Evolutionary conservation across 2,888 invertebrate species (phyloP), one percentile per base, ranked within the genome.

Genomic region (Callimorpha dominula): DNA sequence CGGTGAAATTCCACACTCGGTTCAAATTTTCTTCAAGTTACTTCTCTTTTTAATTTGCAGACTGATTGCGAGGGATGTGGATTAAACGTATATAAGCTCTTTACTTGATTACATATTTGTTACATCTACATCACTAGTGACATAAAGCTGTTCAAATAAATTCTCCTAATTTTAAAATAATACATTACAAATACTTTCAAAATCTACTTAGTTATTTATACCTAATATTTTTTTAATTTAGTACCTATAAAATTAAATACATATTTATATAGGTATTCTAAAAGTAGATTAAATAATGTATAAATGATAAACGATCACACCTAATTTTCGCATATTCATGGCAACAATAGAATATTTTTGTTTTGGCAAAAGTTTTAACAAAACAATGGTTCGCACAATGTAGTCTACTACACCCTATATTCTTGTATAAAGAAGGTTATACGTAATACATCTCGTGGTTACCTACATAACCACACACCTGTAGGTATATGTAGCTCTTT

Each of bases 1-100:
- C 88, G 87, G 85, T 81, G 78, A 87, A 88, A 88, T 88, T 88
- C 87, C 82, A 86, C 87, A 86, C 87, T 88, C 85, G 81, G 82
- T 89, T 86, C 80, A 85, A 86, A 87, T 89, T 89, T 87, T 85
- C 84, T 87, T 85, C 75, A 72, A 82, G 72, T 81, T 78, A 80
- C 81, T 82, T 83, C 77, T 82, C 80, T 82, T 86, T 88, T 88
- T 88, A 85, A 87, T 86, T 88, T 77, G 71, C 73, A 73, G 75
- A 75, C 83, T 86, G 85, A 85, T 85, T 86, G 82, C 77, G 72
- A 81, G 78, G 79, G 75, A 81, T 78, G 78, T 68, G 71, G 76
- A 74, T 78, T 79, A 74, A 71, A 77, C 74, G 75, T 72, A 73
- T 31, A 31, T 71, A 78, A 75, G 70, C 71, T 76, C 66, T 72